A percentile compares a stretch with the other conserved stretches of the same genome.
Conservation (phyloP, 2,888 invertebrate species). For the Congeria kusceri region DNA sequence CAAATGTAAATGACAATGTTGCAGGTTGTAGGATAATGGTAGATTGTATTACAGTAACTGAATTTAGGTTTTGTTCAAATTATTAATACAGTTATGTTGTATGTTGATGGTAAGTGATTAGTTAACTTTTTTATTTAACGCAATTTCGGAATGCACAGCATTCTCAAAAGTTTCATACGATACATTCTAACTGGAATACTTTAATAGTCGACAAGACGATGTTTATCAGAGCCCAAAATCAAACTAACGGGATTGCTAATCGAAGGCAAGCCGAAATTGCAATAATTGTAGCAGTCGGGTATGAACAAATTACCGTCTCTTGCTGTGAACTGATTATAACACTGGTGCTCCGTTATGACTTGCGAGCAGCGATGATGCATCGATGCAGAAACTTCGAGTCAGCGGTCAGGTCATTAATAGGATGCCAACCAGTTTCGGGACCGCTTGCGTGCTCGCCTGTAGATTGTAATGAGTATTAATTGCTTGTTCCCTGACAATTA, state of each 20-base stretch:
- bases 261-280: slow-evolving; percentile 26
- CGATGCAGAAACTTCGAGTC: slow-evolving; percentile 18
- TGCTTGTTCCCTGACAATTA: slow-evolving; percentile 61
- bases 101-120: too few relatives aligned
- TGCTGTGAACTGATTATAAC: slow-evolving; percentile 42
- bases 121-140: too few relatives aligned
- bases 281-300: slow-evolving; percentile 51
- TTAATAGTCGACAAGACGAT: neutral
- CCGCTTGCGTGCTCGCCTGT: slow-evolving; percentile 49
- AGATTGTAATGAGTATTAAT: slow-evolving; percentile 62
- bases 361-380: slow-evolving; percentile 26
- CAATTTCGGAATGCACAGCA: too few relatives aligned
- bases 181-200: too few relatives aligned
- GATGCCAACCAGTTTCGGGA: slow-evolving; percentile 37
- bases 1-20: too few relatives aligned
- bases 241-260: slow-evolving; percentile 26
- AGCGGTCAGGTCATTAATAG: slow-evolving; percentile 36
- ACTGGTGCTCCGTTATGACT: slow-evolving; percentile 44
- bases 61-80: too few relatives aligned
- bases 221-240: slow-evolving; percentile 52
- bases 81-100: too few relatives aligned
- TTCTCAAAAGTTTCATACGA: too few relatives aligned
- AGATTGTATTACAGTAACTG: too few relatives aligned
- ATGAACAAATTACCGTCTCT: slow-evolving; percentile 36
- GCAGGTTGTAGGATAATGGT: too few relatives aligned